Base-by-base conservation (phyloP, 2,797 vertebrate species). In the Threskiornis aethiopicus region DNA sequence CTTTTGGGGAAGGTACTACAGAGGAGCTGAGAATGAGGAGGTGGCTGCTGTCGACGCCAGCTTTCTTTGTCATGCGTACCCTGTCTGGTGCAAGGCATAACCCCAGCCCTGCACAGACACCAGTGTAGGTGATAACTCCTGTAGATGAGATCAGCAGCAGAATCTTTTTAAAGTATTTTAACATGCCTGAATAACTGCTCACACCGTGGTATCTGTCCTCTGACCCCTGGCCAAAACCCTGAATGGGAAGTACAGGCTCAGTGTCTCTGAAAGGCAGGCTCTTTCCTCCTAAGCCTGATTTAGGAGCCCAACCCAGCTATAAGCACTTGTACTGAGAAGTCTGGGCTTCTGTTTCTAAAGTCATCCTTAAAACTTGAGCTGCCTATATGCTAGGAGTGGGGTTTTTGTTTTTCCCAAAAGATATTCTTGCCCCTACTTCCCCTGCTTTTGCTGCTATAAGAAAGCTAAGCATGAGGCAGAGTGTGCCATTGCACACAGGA, bases 401-500 rank as follows among this genome's bases (percentile, higher is more conserved):
- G 22, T 1, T 62, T 80, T 75, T 16, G 5, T 58, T 31, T 70
- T 86, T 66, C n/a, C 15, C 16, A 72, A 7, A 41, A 67, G 35
- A 1, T 46, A 5, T 13, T 80, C 66, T 61, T 73, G 26, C 7
- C 22, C 14, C 7, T 7, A 4, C 14, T 42, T 75, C 5, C 5
- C 5, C 16, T 72, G 33, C 39, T 81, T 71, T 82, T 87, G 37
- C 26, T 52, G n/a, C 62, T 80, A 13, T 80, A 42, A 76, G 61
- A 54, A 88, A 65, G 69, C 41, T n/a, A 49, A 76, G 55, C 13
- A 5, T 18, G 59, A 83, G 57, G 33, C 64, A 64, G 51, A 77
- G 29, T 1, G 1, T 49, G n/a, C 52, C 6, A 1, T 61, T 2
- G 9, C n/a, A 24, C 1, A 3, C 9, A 46, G 37, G 54, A 79